phyloP scores from a whole-genome alignment of 2,113 vertebrate species.

The Tragulus kanchil region DNA sequence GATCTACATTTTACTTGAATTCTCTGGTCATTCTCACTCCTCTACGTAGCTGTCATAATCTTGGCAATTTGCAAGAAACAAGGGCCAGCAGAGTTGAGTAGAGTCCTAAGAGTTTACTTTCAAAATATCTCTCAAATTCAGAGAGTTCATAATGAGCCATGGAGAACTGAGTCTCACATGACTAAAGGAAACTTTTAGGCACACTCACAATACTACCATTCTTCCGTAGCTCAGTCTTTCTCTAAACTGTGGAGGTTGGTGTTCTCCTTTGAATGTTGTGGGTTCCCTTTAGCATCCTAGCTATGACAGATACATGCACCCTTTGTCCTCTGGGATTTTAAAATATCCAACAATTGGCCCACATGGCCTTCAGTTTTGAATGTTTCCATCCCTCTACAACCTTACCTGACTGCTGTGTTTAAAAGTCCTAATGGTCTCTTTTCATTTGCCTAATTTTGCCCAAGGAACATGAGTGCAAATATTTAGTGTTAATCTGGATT shows the following conservation, averaged over 20 bases:
- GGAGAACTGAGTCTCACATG: slow-evolving; percentile 42
- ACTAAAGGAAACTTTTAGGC: slow-evolving; percentile 60
- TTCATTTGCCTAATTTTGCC: slow-evolving; percentile 48
- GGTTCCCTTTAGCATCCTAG: slow-evolving; percentile 10
- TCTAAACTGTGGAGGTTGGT: slow-evolving; percentile 6
- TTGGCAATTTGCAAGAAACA: slow-evolving; percentile 22
- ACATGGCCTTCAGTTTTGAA: background rate
- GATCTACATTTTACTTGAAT: slow-evolving; percentile 36
- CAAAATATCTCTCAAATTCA: slow-evolving; percentile 34
- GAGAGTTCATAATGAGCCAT: slow-evolving; percentile 11
- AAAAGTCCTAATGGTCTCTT: slow-evolving; percentile 45
- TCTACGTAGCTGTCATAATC: slow-evolving; percentile 4
- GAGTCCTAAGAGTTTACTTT: slow-evolving; percentile 21
- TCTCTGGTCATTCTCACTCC: background rate
- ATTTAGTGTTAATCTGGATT: slow-evolving; percentile 65
- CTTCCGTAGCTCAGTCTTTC: slow-evolving; percentile 17
- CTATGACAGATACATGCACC: slow-evolving; percentile 49
- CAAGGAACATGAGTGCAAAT: slow-evolving; percentile 51
- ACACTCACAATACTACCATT: slow-evolving; percentile 31
- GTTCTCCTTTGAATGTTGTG: slow-evolving; percentile 62
- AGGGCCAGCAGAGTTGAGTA: background rate
- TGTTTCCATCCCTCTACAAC: slow-evolving; percentile 25
- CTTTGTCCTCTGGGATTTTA: slow-evolving; percentile 59
- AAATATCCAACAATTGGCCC: slow-evolving; percentile 29
- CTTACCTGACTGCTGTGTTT: slow-evolving; percentile 17